These are phyloP conservation scores for Holacanthus passer DNA, from an alignment of 2,113 vertebrate genomes.

Conservation along the genomic window DNA sequence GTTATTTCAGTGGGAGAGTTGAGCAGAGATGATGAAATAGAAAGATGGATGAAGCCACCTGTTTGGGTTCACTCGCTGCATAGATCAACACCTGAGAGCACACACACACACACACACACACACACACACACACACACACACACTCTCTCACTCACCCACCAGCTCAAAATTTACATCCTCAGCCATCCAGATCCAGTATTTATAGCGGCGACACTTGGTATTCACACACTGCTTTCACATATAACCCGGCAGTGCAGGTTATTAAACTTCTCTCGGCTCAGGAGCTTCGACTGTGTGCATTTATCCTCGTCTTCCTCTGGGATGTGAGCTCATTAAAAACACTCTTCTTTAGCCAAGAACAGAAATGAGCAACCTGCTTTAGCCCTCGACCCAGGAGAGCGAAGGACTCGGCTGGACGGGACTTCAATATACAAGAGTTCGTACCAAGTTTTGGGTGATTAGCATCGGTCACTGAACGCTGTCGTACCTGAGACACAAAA, in stretches of 20 bases:
- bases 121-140: neutral
- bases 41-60: constrained; percentile 18
- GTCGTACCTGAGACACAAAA: neutral
- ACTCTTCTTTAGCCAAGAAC: constrained; percentile 3
- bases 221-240: constrained; percentile 13
- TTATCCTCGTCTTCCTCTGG: constrained; percentile 12
- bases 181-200: neutral
- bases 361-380: constrained; percentile 19
- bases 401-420: neutral
- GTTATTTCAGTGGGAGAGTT: neutral
- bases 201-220: neutral
- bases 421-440: neutral
- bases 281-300: neutral
- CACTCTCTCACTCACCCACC: neutral
- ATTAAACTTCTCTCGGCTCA: constrained; percentile 24
- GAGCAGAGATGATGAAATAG: neutral
- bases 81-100: neutral
- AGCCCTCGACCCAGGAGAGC: neutral
- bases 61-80: neutral
- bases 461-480: neutral
- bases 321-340: constrained; percentile 42
- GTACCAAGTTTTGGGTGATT: neutral
- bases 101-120: neutral
- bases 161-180: neutral
- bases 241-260: constrained; percentile 9